Base-by-base conservation (phyloP, 2,888 invertebrate species). In the Caenorhabditis macrosperma region DNA sequence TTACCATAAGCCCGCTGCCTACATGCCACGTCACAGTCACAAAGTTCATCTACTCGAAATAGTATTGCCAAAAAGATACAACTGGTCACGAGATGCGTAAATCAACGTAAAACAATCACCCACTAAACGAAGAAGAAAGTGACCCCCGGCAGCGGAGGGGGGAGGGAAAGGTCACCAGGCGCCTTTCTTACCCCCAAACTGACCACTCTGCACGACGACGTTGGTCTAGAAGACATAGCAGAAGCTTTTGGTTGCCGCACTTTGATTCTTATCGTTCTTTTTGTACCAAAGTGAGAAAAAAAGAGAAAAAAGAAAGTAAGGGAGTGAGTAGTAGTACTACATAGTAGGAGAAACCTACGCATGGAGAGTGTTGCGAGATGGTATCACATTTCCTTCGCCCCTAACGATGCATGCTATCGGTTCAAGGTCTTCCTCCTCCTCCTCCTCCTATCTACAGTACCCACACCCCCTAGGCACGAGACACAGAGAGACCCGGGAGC, bases 351-450 rank as follows among this genome's bases (percentile, higher is more conserved):
- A 54, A 63, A 48, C 48, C n/a, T n/a, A 44, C 17, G 55, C 24
- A 41, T n/a, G 38, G 46, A 57, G 66, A 67, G 50, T 68, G 76
- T 68, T 68, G 76, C 67, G 68, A 76, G 76, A 76, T 76, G 76
- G 76, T 68, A 76, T 76, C 76, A 76, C 68, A 76, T 76, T 76
- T 76, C 76, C 26, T 68, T 55, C 20, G 33, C 48, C 66, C 77
- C 69, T 77, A 71, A 69, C 77, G 64, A 77, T 77, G 69, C 77
- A 77, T 77, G 77, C 77, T 69, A 64, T 74, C 74, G 74, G 64
- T 64, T 74, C 74, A 74, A 74, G 74, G 74, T 72, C 69, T 69
- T 50, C n/a, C 38, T n/a, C 46, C 30, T 33, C 20, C 57, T 38
- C 50, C 35, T 15, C 64, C 59, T 17, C 46, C 46, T 17, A 24